Conservation (phyloP, 2,888 invertebrate genomes). For the Lottia gigantea region DNA sequence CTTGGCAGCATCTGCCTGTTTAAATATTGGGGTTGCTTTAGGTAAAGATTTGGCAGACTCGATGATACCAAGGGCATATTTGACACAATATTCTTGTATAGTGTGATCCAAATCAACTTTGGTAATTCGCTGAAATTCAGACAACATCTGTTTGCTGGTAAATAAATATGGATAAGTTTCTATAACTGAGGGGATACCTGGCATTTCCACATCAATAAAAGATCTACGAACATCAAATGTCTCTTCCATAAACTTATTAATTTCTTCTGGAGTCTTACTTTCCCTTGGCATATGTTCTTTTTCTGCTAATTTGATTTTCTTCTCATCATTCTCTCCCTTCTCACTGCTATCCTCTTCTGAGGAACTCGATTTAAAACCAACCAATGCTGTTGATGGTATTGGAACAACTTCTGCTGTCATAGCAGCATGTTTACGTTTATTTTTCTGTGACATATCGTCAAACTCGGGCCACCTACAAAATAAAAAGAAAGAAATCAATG, state of each 20-base stretch:
- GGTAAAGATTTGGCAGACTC: slow-evolving; percentile 47
- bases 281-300: slow-evolving; percentile 26
- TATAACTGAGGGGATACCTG: slow-evolving; percentile 52
- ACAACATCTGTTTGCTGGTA: slow-evolving; percentile 53
- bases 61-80: slow-evolving; percentile 54
- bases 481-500: too few relatives aligned
- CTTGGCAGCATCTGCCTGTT: slow-evolving; percentile 54
- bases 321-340: slow-evolving; percentile 27
- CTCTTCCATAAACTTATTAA: slow-evolving; percentile 53
- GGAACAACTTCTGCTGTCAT: slow-evolving; percentile 56
- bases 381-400: slow-evolving; percentile 45
- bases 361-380: slow-evolving; percentile 20
- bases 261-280: slow-evolving; percentile 47
- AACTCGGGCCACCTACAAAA: too few relatives aligned
- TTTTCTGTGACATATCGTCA: slow-evolving; percentile 41
- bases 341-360: slow-evolving; percentile 19
- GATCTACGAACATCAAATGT: slow-evolving; percentile 55
- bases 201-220: slow-evolving; percentile 57
- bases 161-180: slow-evolving; percentile 56
- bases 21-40: slow-evolving; percentile 50
- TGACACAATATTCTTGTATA: slow-evolving; percentile 59
- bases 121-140: slow-evolving; percentile 58
- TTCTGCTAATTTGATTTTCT: slow-evolving; percentile 26
- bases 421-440: slow-evolving; percentile 50
- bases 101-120: slow-evolving; percentile 59